Base-by-base conservation (phyloP, 2,113 vertebrate species). In the Malaclemys terrapin region DNA sequence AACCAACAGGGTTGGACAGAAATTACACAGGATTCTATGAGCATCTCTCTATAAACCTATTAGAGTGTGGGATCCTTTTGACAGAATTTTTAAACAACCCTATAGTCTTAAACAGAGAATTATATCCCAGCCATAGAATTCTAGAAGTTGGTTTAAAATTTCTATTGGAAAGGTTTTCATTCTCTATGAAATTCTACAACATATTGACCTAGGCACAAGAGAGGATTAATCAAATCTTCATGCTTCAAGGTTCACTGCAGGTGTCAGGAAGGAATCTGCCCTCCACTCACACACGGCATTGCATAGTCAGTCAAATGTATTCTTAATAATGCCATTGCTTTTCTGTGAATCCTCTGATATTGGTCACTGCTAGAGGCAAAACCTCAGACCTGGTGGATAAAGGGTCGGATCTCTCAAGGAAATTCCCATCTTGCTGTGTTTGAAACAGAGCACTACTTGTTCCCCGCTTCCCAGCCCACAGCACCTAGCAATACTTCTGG, bases 311-410 rank as follows among this genome's bases (percentile, higher is more conserved):
- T 85, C 82, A 81, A 75, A 95, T 95, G 90, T 12, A 95, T 96
- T 96, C 95, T 95, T 97, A 93, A 97, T 86, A 65, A 17, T 38
- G 91, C 8, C 96, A 87, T 81, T 95, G 95, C 91, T 93, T 96
- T 53, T 12, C 92, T 42, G 57, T 29, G 90, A 54, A 94, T 90
- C 91, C 95, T 91, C 94, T 87, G 85, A 95, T 81, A 80, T 93
- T 11, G 84, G 93, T 96, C 93, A 94, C 96, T 92, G 91, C 89
- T 89, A 75, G 88, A 95, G 93, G 93, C 94, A 94, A 95, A 88
- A 80, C 5, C 78, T 45, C 91, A 20, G 6, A 80, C 22, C 80
- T 10, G 54, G n/a, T 19, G 92, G 91, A 89, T 94, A 94, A 89
- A 78, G 0, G 1, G 81, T 22, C 87, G 89, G 90, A 9, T 24